Percentiles rank a stretch among this genome's conserved stretches.
These are phyloP conservation scores for Himalopsyche tibetana DNA, from an alignment of 2,888 invertebrate species.

Conservation along the genomic window DNA sequence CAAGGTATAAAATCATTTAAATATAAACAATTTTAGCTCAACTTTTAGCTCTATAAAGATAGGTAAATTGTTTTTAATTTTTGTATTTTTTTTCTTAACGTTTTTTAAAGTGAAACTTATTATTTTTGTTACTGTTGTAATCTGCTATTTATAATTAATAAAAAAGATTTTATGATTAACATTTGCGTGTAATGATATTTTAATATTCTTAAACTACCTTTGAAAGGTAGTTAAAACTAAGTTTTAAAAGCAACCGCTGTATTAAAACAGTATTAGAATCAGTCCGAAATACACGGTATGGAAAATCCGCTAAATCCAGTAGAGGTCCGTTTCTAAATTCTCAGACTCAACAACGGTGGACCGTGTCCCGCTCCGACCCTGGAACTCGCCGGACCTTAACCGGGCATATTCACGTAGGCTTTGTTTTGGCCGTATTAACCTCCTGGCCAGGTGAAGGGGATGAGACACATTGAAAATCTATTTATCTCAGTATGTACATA, in stretches of 20 bases:
- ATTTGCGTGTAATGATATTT: too few relatives aligned
- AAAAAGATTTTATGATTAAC: too few relatives aligned
- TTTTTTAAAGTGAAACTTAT: too few relatives aligned
- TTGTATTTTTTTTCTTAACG: too few relatives aligned
- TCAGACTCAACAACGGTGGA: constrained; percentile 47
- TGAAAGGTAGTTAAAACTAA: too few relatives aligned
- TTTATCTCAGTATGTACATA: constrained; percentile 60
- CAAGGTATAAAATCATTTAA: too few relatives aligned
- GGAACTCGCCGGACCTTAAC: constrained; percentile 49
- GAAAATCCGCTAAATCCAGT: constrained; percentile 56
- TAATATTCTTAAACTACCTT: too few relatives aligned
- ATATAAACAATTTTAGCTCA: too few relatives aligned
- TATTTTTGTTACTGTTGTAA: too few relatives aligned
- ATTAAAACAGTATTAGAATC: background rate
- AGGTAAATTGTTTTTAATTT: too few relatives aligned
- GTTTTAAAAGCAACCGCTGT: background rate
- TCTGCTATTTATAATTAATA: too few relatives aligned
- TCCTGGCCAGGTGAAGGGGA: constrained; percentile 44
- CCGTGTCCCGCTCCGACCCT: constrained; percentile 44
- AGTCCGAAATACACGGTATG: constrained; percentile 33
- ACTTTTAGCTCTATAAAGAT: too few relatives aligned
- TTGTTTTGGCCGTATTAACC: constrained; percentile 21
- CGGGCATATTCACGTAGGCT: constrained; percentile 15
- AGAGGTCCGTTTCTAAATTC: constrained; percentile 60
- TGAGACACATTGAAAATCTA: constrained; percentile 64